Percentiles rank a stretch among this genome's conserved stretches.
Conservation (phyloP, 2,113 vertebrate genomes). For the Plectropomus leopardus region DNA sequence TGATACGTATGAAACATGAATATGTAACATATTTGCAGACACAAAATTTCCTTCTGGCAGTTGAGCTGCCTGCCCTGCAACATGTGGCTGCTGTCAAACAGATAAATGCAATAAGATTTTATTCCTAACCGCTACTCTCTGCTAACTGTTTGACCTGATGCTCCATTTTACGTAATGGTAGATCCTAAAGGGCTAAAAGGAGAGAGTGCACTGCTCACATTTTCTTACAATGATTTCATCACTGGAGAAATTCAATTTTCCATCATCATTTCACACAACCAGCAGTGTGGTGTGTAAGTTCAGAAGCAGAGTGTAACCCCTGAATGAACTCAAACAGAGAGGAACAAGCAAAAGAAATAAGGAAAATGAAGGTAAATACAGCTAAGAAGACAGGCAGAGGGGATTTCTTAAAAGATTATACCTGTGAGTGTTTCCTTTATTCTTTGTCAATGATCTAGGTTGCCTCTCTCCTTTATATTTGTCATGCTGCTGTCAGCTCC, state of each 20-base stretch:
- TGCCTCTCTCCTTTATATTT: not conserved
- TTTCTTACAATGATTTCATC: not conserved
- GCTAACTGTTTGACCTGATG: not conserved
- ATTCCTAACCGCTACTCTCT: not conserved
- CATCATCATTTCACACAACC: not conserved
- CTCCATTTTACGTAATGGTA: not conserved
- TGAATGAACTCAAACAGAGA: not conserved
- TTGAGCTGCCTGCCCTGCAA: not conserved
- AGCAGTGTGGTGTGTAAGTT: not conserved
- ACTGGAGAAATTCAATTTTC: not conserved
- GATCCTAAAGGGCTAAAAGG: not conserved
- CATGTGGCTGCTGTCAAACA: not conserved
- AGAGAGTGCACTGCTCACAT: not conserved
- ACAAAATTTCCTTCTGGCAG: too few species aligned
- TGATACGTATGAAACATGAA: too few species aligned
- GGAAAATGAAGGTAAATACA: not conserved
- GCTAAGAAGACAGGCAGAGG: not conserved
- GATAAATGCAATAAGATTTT: not conserved
- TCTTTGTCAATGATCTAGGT: not conserved
- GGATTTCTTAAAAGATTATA: conserved; percentile 12
- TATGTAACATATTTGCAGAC: too few species aligned
- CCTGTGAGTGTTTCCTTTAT: not conserved
- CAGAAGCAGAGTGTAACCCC: not conserved
- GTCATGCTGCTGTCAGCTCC: conserved; percentile 6
- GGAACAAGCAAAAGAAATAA: not conserved